These are phyloP conservation scores for Liopterus haemorrhoidalis DNA, from an alignment of 2,888 invertebrate genomes.

Conservation along the genomic window DNA sequence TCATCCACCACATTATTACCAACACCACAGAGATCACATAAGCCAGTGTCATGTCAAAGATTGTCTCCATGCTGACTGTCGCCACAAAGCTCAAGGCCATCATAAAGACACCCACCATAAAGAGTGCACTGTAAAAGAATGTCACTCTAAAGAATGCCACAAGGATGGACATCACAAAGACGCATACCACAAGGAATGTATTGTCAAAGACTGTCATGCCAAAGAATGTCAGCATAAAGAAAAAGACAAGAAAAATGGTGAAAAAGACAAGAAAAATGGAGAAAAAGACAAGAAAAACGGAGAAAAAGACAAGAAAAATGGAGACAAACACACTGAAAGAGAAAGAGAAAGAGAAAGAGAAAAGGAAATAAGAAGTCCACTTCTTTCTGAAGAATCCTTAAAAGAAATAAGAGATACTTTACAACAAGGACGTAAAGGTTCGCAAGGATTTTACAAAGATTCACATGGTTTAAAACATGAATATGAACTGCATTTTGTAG, in stretches of 20 bases:
- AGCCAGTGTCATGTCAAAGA: constrained; percentile 37
- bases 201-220: constrained; percentile 22
- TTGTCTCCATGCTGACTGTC: constrained; percentile 34
- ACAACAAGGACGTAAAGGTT: constrained; percentile 35
- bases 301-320: constrained; percentile 20
- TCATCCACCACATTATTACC: constrained; percentile 49
- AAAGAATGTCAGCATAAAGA: constrained; percentile 31
- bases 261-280: constrained; percentile 6
- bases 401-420: constrained; percentile 24
- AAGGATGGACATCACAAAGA: constrained; percentile 13
- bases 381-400: constrained; percentile 41
- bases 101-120: constrained; percentile 23
- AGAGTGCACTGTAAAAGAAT: constrained; percentile 35
- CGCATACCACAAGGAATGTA: constrained; percentile 7
- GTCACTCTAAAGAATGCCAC: constrained; percentile 34
- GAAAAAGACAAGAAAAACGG: constrained; percentile 22
- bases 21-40: constrained; percentile 46
- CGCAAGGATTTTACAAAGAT: constrained; percentile 40
- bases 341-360: too few relatives aligned
- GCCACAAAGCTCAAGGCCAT: constrained; percentile 18
- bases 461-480: constrained; percentile 43
- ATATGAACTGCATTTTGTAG: constrained; percentile 44
- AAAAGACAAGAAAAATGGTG: constrained; percentile 26
- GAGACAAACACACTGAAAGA: constrained; percentile 14
- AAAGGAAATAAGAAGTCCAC: too few relatives aligned